Percentiles rank a stretch among this genome's conserved stretches.
Evolutionary conservation across 1,140 invertebrate species (phyloP).

Genomic region (Drosophila ogumai): DNA sequence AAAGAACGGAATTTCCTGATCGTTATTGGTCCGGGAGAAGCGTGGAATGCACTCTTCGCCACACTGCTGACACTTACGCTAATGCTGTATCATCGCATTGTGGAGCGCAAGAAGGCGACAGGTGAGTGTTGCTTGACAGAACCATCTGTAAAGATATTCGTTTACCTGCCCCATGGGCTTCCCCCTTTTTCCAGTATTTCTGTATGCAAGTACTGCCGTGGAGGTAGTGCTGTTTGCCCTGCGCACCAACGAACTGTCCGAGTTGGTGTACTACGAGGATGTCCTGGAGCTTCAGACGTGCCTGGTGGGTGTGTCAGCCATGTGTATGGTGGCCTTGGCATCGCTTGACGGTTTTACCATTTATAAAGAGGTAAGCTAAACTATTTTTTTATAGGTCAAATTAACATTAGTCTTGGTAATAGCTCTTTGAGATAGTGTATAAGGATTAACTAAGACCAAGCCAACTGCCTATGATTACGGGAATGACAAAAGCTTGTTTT

Average conservation of each 20-base stretch:
- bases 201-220: constrained; percentile 63
- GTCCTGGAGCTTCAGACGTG: constrained; percentile 66
- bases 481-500: constrained; percentile 52
- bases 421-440: neutral
- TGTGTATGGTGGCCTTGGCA: constrained; percentile 59
- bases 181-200: constrained; percentile 51
- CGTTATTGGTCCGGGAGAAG: constrained; percentile 58
- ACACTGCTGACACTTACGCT: constrained; percentile 72
- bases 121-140: constrained; percentile 53
- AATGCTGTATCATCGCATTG: constrained; percentile 78
- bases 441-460: constrained; percentile 1
- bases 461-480: neutral
- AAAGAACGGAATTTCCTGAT: constrained; percentile 63
- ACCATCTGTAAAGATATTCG: neutral
- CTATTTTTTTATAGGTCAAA: neutral
- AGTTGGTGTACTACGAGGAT: constrained; percentile 66
- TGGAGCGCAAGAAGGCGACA: constrained; percentile 74
- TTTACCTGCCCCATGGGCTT: constrained; percentile 11
- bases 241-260: constrained; percentile 71
- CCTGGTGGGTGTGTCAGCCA: constrained; percentile 45
- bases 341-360: constrained; percentile 69
- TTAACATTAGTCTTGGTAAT: neutral
- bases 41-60: constrained; percentile 69
- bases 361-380: constrained; percentile 72
- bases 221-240: constrained; percentile 63